Base-by-base conservation (phyloP, 2,797 vertebrate genomes). In the Australoheros facetus region DNA sequence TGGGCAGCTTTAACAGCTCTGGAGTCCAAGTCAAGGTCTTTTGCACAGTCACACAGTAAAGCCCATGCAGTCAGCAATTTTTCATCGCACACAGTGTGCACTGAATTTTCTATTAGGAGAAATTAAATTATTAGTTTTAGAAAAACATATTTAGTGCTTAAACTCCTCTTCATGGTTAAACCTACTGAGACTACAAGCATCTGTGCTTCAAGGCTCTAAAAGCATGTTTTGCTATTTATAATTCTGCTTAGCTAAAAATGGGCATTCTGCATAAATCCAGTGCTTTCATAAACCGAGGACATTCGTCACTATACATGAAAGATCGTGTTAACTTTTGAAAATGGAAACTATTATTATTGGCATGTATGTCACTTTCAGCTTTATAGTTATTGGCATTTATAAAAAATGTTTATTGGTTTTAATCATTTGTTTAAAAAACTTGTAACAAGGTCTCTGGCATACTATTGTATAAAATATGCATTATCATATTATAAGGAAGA, bases 21-120 rank as follows among this genome's bases (percentile, higher is more conserved):
- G 23, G 32, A 87, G 84, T 78, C 84, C 19, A 26, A 88, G 92
- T 91, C 90, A 94, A 94, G 92, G 93, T 94, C 91, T 86, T 83
- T 59, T 51, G 58, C 57, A 70, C 71, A 80, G 87, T 88, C 81
- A 79, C 26, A 51, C 57, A 51, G 59, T 73, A 48, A 85, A 86
- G 71, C 73, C 54, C 51, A 19, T 58, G 45, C 54, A 83, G 86
- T 92, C 88, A 91, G 87, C 87, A 87, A n/a, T 88, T 80, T 89
- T 75, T 81, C 71, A 62, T 57, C 23, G 64, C 75, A 62, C 51
- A 73, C 7, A 45, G 51, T 62, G 60, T 51, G 71, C 70, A 59
- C 64, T 57, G 19, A 55, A 80, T 58, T 79, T 71, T 79, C 7
- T 71, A 78, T 62, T 71, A 12, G 45, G 54, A 57, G 12, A 60